Evolutionary conservation across 1,140 invertebrate species (phyloP).

Genomic region (Megathymus violae): DNA sequence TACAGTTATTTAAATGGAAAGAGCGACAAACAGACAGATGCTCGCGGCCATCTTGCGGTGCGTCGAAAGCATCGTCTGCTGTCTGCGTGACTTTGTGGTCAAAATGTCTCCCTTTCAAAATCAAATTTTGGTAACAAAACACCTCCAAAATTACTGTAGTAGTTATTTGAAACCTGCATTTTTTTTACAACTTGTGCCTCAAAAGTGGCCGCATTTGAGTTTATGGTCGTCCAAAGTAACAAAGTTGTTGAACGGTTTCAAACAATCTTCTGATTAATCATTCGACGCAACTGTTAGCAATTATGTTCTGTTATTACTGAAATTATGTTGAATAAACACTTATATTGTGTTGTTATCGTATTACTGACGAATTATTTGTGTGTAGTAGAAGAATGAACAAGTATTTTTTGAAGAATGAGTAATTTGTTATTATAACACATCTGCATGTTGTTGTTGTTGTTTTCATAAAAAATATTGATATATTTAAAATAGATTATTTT

Average conservation of each 20-base stretch:
- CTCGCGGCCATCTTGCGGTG: constrained; percentile 76
- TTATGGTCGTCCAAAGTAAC: constrained; percentile 26
- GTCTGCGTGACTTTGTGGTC: constrained; percentile 72
- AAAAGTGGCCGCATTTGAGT: constrained; percentile 25
- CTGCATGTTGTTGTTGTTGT: too few species aligned
- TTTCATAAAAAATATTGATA: too few species aligned
- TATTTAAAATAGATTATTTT: too few species aligned
- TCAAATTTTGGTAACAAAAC: constrained; percentile 60
- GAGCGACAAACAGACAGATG: constrained; percentile 80
- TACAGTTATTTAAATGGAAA: constrained; percentile 71
- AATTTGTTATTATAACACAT: neutral
- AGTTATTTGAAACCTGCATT: constrained; percentile 44
- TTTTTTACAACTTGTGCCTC: constrained; percentile 43
- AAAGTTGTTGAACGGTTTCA: constrained; percentile 32
- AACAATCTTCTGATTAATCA: constrained; percentile 35
- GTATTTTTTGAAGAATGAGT: neutral
- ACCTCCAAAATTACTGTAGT: constrained; percentile 51
- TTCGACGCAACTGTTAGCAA: constrained; percentile 12
- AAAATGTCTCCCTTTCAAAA: constrained; percentile 74
- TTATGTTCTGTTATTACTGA: constrained; percentile 12
- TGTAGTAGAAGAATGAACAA: neutral
- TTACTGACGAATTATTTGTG: constrained; percentile 1
- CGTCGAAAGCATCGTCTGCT: constrained; percentile 55
- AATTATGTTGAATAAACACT: constrained; percentile 28
- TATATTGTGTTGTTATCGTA: constrained; percentile 3